A percentile compares a stretch with the other conserved stretches of the same genome.
These are phyloP conservation scores for Onchidella celtica DNA, from an alignment of 2,888 invertebrate genomes.

Conservation along the genomic window DNA sequence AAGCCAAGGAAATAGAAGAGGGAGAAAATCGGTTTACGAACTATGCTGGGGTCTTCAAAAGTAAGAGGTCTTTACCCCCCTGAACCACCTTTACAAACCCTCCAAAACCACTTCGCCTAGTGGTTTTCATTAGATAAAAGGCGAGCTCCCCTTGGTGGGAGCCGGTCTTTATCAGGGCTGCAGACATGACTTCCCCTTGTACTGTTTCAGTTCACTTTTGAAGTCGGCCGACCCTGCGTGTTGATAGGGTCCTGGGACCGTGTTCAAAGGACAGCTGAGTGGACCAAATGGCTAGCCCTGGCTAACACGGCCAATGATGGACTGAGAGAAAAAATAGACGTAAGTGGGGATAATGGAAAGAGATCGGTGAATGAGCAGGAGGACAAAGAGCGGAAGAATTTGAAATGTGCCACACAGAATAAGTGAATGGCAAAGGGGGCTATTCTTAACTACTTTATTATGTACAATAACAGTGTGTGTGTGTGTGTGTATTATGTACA, in stretches of 20 bases:
- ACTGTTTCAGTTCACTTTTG: background rate
- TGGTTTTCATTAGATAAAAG: slow-evolving; percentile 13
- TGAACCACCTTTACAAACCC: background rate
- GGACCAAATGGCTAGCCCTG: background rate
- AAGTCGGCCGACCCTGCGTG: background rate
- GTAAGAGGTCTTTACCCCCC: background rate
- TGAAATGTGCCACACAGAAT: too few relatives aligned
- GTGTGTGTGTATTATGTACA: too few relatives aligned
- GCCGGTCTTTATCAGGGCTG: background rate
- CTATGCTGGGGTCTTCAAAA: background rate
- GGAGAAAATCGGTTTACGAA: too few relatives aligned
- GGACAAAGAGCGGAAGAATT: too few relatives aligned
- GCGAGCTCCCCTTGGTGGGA: background rate
- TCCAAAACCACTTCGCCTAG: background rate
- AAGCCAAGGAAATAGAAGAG: too few relatives aligned
- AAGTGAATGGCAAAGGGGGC: too few relatives aligned
- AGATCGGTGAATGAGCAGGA: too few relatives aligned
- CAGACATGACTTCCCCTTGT: background rate
- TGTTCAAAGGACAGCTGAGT: background rate
- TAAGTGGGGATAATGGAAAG: too few relatives aligned
- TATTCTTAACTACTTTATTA: too few relatives aligned
- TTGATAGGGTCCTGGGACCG: background rate
- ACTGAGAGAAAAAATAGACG: too few relatives aligned
- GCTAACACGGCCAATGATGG: too few relatives aligned
- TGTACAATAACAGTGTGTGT: too few relatives aligned